Percentiles rank a stretch among this genome's conserved stretches.
Conservation (phyloP, 2,113 vertebrate genomes). For the Ptilorrhoa leucosticta region DNA sequence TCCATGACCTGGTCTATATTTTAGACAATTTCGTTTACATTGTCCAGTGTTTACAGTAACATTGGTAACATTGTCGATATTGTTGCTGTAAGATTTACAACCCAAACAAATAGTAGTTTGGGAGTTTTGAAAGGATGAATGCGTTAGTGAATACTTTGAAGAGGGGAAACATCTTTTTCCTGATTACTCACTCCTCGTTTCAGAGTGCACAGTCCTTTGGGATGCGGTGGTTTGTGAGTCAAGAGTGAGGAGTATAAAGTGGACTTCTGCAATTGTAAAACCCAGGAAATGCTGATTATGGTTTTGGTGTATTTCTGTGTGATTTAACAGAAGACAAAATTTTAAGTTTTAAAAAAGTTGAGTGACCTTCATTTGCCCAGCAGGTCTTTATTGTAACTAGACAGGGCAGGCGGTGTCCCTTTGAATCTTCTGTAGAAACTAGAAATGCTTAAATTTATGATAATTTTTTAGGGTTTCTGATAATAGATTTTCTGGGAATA, state of each 20-base stretch:
- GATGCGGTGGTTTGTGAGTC: constrained; percentile 18
- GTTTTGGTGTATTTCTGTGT: neutral
- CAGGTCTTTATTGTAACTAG: neutral
- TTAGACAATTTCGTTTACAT: neutral
- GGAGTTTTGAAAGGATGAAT: constrained; percentile 15
- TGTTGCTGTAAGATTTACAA: neutral
- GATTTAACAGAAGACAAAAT: neutral
- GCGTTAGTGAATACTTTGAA: constrained; percentile 44
- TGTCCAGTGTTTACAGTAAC: neutral
- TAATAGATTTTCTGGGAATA: neutral
- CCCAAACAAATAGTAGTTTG: neutral
- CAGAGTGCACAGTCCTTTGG: neutral
- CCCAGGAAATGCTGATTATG: neutral
- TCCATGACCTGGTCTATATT: neutral
- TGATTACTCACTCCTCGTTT: constrained; percentile 51
- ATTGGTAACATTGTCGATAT: neutral
- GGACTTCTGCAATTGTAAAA: neutral
- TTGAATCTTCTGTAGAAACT: neutral
- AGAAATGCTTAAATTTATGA: neutral
- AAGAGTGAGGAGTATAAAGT: constrained; percentile 3
- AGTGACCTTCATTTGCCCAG: neutral
- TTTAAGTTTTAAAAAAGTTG: neutral
- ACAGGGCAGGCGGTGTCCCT: neutral
- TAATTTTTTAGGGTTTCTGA: neutral
- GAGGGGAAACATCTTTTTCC: constrained; percentile 68